Evolutionary conservation across 2,888 invertebrate species (phyloP).

Genomic region (Ommatoiulus sabulosus): DNA sequence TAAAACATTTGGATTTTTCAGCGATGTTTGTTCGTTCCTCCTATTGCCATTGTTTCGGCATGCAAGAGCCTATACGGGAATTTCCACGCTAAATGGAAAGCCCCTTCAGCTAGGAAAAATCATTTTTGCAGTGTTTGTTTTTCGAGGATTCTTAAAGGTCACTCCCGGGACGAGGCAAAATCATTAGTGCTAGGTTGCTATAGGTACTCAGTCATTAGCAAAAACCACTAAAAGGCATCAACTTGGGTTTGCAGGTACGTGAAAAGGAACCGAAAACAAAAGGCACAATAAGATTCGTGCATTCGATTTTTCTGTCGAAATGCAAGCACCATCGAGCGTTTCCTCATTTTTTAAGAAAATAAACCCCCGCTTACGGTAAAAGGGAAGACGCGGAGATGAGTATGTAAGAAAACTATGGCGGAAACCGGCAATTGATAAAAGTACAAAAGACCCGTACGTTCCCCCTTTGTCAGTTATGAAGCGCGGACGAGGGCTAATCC

Average conservation of each 20-base stretch:
- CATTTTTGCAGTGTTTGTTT: neutral
- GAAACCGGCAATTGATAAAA: neutral
- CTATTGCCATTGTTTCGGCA: too few species aligned
- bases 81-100: neutral
- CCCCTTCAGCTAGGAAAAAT: neutral
- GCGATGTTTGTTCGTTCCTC: too few species aligned
- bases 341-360: neutral
- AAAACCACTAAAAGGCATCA: neutral
- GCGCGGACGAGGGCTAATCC: neutral
- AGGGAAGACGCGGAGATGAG: too few species aligned
- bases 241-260: neutral
- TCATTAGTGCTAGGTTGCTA: neutral
- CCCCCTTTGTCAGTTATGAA: neutral
- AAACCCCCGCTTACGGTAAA: too few species aligned
- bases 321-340: too few species aligned
- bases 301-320: neutral
- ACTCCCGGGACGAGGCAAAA: neutral
- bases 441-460: neutral
- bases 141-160: neutral
- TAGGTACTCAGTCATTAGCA: neutral
- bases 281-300: neutral
- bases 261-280: neutral
- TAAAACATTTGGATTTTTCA: too few species aligned
- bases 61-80: neutral
- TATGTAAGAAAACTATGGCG: neutral